These are phyloP conservation scores for Gryon sp. DNA, from an alignment of 1,140 invertebrate species.

Conservation along the genomic window DNA sequence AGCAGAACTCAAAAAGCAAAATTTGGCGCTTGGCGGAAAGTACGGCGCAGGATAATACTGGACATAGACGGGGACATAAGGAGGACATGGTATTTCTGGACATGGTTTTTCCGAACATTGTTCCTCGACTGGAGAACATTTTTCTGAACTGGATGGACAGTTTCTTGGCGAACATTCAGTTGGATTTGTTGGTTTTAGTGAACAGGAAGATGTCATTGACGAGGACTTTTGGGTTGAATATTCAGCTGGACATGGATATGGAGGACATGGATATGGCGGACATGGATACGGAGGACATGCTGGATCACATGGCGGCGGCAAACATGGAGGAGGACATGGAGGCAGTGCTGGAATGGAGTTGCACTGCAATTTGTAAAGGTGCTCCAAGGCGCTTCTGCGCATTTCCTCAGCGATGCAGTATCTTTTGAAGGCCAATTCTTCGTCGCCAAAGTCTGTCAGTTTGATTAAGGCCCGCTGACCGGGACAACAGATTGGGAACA, in stretches of 20 bases:
- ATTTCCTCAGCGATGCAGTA: constrained; percentile 68
- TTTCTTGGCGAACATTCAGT: no score
- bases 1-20: background rate
- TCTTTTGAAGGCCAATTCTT: constrained; percentile 66
- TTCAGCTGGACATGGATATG: constrained; percentile 5
- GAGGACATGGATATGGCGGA: constrained; percentile 3
- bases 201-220: no score
- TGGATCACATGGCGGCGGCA: constrained; percentile 20
- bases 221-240: no score
- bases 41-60: background rate
- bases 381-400: constrained; percentile 65
- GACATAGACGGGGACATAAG: no score
- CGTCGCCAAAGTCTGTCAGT: constrained; percentile 72
- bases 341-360: constrained; percentile 22
- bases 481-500: constrained; percentile 84
- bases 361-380: constrained; percentile 70
- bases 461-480: constrained; percentile 76
- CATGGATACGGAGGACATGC: constrained; percentile 14
- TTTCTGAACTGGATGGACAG: no score
- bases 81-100: background rate
- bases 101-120: no score
- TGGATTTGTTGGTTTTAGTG: no score
- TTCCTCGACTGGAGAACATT: no score
- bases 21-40: no score
- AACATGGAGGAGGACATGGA: constrained; percentile 24